Evolutionary conservation across 2,113 vertebrate species (phyloP).

Genomic region (Clarias gariepinus): DNA sequence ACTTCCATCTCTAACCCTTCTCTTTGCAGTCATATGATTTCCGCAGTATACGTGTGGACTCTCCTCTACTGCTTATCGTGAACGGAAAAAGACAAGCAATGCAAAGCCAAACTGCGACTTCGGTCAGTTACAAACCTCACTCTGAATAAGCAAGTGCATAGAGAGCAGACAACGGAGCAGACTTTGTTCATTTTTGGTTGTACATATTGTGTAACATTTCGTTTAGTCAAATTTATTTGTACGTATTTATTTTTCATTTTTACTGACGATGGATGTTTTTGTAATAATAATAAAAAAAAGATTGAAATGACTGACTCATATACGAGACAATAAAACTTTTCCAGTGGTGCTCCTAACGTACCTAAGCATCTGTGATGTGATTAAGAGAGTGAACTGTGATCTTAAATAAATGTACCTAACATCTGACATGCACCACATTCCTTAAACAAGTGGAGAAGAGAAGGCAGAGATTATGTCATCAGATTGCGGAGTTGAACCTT

Average conservation of each 20-base stretch:
- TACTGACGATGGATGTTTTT: constrained; percentile 44
- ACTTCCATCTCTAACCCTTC: not conserved
- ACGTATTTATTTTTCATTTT: constrained; percentile 64
- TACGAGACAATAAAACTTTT: constrained; percentile 45
- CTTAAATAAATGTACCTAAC: not conserved
- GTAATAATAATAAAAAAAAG: constrained; percentile 20
- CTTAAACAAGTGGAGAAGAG: not conserved
- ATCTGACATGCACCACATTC: not conserved
- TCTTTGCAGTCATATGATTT: constrained; percentile 73
- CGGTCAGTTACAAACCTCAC: constrained; percentile 80
- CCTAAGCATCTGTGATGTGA: not conserved
- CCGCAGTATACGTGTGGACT: constrained; percentile 84
- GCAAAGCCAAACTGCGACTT: constrained; percentile 80
- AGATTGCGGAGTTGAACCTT: not conserved
- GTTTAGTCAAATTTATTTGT: constrained; percentile 41
- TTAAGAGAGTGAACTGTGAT: not conserved
- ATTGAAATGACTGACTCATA: constrained; percentile 23
- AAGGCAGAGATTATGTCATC: not conserved
- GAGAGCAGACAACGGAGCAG: constrained; percentile 25
- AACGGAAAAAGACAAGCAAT: constrained; percentile 85
- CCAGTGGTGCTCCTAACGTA: constrained; percentile 18
- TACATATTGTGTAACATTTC: constrained; percentile 60
- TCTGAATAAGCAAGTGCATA: constrained; percentile 71
- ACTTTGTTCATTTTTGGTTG: constrained; percentile 42
- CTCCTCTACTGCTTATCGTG: constrained; percentile 82